phyloP scores from a whole-genome alignment of 2,113 vertebrate species.

The Leiothrix lutea region DNA sequence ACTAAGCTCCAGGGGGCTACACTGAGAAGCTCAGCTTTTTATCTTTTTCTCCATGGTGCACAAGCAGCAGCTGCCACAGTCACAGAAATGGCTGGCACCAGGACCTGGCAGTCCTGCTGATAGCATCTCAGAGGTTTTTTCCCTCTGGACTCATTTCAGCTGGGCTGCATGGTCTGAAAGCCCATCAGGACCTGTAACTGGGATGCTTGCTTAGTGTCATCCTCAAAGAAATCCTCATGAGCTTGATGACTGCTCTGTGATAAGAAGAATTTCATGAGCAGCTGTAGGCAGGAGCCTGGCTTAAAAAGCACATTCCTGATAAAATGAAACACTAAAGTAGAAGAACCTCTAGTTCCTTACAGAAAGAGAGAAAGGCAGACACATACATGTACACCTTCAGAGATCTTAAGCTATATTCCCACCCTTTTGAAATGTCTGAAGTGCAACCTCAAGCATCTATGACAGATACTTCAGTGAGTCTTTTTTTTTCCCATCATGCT shows the following conservation, averaged over 20 bases:
- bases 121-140: not conserved
- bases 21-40: not conserved
- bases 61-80: accelerated
- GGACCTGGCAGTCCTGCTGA: not conserved
- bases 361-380: not conserved
- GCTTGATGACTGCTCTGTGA: not conserved
- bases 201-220: not conserved
- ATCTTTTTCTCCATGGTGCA: not conserved
- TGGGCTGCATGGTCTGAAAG: not conserved
- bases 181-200: not conserved
- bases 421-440: not conserved
- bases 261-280: not conserved
- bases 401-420: not conserved
- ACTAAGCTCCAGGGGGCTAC: not conserved
- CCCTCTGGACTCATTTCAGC: not conserved
- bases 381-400: accelerated
- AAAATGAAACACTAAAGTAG: not conserved
- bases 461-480: not conserved
- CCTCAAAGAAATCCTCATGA: not conserved
- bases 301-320: not conserved
- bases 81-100: not conserved
- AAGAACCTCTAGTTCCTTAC: not conserved
- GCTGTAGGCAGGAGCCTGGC: not conserved
- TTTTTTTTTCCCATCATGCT: not conserved
- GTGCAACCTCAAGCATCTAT: not conserved